Evolutionary conservation across 2,888 invertebrate species (phyloP).

Genomic region (Parochlus steinenii): DNA sequence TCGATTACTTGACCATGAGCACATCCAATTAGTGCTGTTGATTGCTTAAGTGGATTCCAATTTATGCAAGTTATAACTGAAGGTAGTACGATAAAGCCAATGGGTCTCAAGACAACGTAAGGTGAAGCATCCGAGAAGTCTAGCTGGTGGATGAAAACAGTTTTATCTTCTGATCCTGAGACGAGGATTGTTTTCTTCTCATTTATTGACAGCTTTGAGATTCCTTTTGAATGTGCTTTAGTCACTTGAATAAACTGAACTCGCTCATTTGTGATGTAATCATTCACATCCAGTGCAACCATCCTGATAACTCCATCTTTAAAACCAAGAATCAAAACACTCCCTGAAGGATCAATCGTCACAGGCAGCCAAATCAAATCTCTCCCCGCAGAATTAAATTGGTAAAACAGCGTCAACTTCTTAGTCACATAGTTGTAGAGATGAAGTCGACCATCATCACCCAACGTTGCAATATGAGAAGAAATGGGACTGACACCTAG

Average conservation of each 20-base stretch:
- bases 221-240: conserved; percentile 49
- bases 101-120: conserved; percentile 35
- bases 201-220: conserved; percentile 46
- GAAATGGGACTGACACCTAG: conserved; percentile 52
- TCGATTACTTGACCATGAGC: conserved; percentile 37
- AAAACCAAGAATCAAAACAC: conserved; percentile 50
- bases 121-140: conserved; percentile 26
- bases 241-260: conserved; percentile 31
- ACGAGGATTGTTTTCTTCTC: conserved; percentile 38
- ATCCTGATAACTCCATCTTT: conserved; percentile 53
- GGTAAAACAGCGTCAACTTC: conserved; percentile 40
- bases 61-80: conserved; percentile 45
- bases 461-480: conserved; percentile 53
- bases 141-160: conserved; percentile 49
- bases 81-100: conserved; percentile 49
- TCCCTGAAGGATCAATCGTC: conserved; percentile 45
- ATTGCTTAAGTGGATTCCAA: conserved; percentile 39
- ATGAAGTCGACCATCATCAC: conserved; percentile 53
- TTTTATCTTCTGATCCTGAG: conserved; percentile 47
- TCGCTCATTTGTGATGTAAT: conserved; percentile 11
- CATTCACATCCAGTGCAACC: conserved; percentile 20
- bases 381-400: conserved; percentile 38
- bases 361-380: conserved; percentile 54
- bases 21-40: conserved; percentile 37
- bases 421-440: conserved; percentile 51